Base-by-base conservation (phyloP, 2,888 invertebrate genomes). In the Atethmia centrago region DNA sequence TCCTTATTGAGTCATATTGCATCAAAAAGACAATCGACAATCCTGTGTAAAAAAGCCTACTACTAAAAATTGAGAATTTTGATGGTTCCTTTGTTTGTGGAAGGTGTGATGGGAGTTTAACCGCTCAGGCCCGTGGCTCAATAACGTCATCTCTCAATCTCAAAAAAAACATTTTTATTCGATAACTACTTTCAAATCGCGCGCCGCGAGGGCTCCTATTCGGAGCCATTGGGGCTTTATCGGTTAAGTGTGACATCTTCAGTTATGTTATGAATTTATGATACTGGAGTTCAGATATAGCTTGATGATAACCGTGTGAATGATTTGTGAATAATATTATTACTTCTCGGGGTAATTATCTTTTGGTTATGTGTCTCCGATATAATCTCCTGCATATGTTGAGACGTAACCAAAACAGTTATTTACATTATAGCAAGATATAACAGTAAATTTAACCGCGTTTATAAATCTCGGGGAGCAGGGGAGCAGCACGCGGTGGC, bases 391-490 rank as follows among this genome's bases (percentile, higher is more conserved):
- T 56, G 63, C 58, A 66, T 65, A 55, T 25, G 69, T 73, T 40
- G 40, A 72, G 63, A 72, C 55, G 71, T 81, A 69, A 80, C 73
- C 74, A 72, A 74, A 73, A 80, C 75, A 58, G 80, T 76, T 84
- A 87, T 85, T 86, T 80, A 83, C 80, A 82, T 81, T 82, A 83
- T 80, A 67, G 67, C 70, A n/a, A 81, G 74, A 74, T 84, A 79
- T 87, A 88, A 84, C 83, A 85, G 88, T 89, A 89, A 91, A 88
- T 90, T 90, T 85, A 90, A 89, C 86, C 89, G 78, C 88, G 86
- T 90, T 91, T 90, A 88, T 92, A 92, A 92, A 92, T 92, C 90
- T 88, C 85, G 68, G 86, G 83, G 81, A 88, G 83, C 85, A 88
- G 89, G 90, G 90, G 89, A 88, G 88, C 89, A 89, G 84, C 84